These are phyloP conservation scores for Atrina japonica DNA, from an alignment of 2,888 invertebrate genomes.

Conservation along the genomic window DNA sequence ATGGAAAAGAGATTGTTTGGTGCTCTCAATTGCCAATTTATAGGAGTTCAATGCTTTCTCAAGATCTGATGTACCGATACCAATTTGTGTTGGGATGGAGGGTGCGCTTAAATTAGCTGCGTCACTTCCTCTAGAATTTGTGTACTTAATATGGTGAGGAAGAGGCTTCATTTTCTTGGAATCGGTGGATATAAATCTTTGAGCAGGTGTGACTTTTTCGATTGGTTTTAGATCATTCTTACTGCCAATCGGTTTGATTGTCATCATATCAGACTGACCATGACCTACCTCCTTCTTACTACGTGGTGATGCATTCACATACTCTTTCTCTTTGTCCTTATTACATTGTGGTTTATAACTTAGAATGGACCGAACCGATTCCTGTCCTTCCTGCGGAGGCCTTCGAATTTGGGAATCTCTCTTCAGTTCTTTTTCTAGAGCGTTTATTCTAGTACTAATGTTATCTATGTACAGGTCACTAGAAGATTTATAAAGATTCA, in stretches of 20 bases:
- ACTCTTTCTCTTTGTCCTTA: no score
- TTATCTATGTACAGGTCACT: conserved; percentile 72
- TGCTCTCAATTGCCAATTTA: conserved; percentile 53
- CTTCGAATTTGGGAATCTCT: conserved; percentile 48
- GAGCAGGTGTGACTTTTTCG: conserved; percentile 47
- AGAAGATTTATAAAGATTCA: conserved; percentile 59
- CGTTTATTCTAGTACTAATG: conserved; percentile 60
- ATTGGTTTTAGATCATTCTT: conserved; percentile 54
- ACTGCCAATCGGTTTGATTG: conserved; percentile 52
- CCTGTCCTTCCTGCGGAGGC: conserved; percentile 8
- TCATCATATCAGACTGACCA: conserved; percentile 53
- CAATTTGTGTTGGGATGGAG: conserved; percentile 19
- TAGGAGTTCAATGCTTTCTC: conserved; percentile 54
- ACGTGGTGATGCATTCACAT: background rate
- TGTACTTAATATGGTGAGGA: conserved; percentile 37
- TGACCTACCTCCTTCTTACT: conserved; percentile 11
- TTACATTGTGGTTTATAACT: no score
- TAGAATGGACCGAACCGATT: background rate
- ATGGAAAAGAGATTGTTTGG: conserved; percentile 55
- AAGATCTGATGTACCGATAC: conserved; percentile 40
- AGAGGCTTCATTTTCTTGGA: conserved; percentile 5
- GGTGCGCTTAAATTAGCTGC: conserved; percentile 20
- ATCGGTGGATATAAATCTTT: conserved; percentile 17
- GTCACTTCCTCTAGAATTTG: conserved; percentile 33
- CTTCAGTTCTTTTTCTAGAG: conserved; percentile 65